These are phyloP conservation scores for Diachrysia chrysitis DNA, from an alignment of 2,888 invertebrate genomes.

Conservation along the genomic window DNA sequence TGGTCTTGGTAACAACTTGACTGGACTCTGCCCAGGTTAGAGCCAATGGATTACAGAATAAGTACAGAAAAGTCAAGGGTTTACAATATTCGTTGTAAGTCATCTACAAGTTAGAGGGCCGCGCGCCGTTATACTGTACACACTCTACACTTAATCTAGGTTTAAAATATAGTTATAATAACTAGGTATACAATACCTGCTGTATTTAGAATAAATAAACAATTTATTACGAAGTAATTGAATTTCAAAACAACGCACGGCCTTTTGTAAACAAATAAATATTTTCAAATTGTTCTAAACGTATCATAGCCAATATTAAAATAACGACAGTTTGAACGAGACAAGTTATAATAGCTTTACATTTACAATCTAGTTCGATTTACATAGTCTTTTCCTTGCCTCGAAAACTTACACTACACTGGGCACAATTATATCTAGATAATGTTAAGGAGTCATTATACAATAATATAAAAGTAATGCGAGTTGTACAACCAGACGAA, in stretches of 20 bases:
- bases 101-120: conserved; percentile 29
- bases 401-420: conserved; percentile 60
- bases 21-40: not conserved
- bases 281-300: conserved; percentile 38
- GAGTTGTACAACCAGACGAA: conserved; percentile 29
- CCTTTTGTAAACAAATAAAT: conserved; percentile 41
- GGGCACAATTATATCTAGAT: conserved; percentile 58
- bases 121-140: conserved; percentile 1
- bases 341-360: conserved; percentile 33
- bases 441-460: conserved; percentile 57
- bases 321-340: conserved; percentile 24
- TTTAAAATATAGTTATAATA: conserved; percentile 2
- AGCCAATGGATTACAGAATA: conserved; percentile 7
- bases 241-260: not conserved
- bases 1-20: not conserved
- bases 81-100: conserved; percentile 50
- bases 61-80: conserved; percentile 11
- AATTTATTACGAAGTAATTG: not conserved
- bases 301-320: conserved; percentile 34
- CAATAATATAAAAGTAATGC: conserved; percentile 46
- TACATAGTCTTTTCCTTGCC: conserved; percentile 64
- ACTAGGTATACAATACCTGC: conserved; percentile 5
- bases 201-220: conserved; percentile 7
- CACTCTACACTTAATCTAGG: not conserved
- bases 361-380: conserved; percentile 58